phyloP scores from a whole-genome alignment of 2,113 vertebrate genomes.

The Anguilla rostrata region DNA sequence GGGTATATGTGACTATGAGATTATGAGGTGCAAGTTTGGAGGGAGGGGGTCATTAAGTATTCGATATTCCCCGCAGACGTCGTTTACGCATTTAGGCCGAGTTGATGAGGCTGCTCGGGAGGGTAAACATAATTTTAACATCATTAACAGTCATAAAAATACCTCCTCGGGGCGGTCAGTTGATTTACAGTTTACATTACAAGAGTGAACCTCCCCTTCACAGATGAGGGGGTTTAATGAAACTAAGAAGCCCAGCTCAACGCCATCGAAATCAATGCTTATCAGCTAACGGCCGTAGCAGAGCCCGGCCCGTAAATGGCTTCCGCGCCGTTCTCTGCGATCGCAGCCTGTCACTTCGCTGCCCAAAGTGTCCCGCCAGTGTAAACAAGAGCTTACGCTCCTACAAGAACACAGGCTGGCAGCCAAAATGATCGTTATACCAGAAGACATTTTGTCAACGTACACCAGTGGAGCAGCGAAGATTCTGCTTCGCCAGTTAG shows the following conservation, averaged over 20 bases:
- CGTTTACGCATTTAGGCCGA: slow-evolving; percentile 6
- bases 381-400: not conserved
- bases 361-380: not conserved
- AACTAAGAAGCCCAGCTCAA: not conserved
- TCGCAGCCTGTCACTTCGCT: not conserved
- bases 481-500: too few relatives aligned
- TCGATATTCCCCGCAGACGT: not conserved
- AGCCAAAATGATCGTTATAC: not conserved
- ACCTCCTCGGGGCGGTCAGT: not conserved
- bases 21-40: not conserved
- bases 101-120: slow-evolving; percentile 23
- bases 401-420: not conserved
- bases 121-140: slow-evolving; percentile 26
- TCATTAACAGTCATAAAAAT: slow-evolving; percentile 16
- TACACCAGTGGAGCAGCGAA: not conserved
- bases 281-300: slow-evolving; percentile 27
- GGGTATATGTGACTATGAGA: not conserved
- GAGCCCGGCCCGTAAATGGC: slow-evolving; percentile 11
- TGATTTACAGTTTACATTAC: slow-evolving; percentile 3
- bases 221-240: slow-evolving; percentile 26
- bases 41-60: not conserved
- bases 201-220: not conserved
- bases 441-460: not conserved
- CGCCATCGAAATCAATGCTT: slow-evolving; percentile 19
- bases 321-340: not conserved